Evolutionary conservation across 2,113 vertebrate genomes (phyloP).

Genomic region (Apus apus): DNA sequence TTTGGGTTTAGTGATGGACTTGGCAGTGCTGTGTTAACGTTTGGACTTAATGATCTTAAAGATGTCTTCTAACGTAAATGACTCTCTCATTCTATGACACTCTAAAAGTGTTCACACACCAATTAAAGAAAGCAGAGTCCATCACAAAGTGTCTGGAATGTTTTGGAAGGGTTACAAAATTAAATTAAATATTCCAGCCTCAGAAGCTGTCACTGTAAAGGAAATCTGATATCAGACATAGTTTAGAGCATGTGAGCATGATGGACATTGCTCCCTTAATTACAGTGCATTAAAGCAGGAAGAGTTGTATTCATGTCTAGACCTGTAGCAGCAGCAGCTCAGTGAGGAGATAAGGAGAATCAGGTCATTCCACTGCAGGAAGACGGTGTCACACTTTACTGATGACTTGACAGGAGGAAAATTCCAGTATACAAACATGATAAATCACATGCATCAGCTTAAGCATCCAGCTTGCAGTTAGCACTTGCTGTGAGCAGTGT

Average conservation of each 20-base stretch:
- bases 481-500: background rate
- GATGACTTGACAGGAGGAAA: background rate
- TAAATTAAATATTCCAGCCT: background rate
- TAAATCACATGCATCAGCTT: background rate
- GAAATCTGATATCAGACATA: background rate
- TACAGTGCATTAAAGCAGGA: background rate
- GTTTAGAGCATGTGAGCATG: background rate
- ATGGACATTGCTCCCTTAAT: background rate
- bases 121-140: background rate
- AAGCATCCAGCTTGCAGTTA: background rate
- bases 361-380: background rate
- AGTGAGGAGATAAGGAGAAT: background rate
- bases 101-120: background rate
- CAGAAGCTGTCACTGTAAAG: background rate
- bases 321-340: background rate
- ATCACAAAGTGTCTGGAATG: background rate
- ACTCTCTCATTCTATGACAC: background rate
- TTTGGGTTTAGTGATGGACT: too few relatives aligned
- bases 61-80: background rate
- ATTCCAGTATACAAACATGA: background rate
- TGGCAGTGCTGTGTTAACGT: too few relatives aligned
- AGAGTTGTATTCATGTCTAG: background rate
- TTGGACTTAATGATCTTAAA: too few relatives aligned
- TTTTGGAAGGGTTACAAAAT: background rate
- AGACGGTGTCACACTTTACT: background rate